Conservation (phyloP, 2,888 invertebrate genomes). For the Drosophila tripunctata region DNA sequence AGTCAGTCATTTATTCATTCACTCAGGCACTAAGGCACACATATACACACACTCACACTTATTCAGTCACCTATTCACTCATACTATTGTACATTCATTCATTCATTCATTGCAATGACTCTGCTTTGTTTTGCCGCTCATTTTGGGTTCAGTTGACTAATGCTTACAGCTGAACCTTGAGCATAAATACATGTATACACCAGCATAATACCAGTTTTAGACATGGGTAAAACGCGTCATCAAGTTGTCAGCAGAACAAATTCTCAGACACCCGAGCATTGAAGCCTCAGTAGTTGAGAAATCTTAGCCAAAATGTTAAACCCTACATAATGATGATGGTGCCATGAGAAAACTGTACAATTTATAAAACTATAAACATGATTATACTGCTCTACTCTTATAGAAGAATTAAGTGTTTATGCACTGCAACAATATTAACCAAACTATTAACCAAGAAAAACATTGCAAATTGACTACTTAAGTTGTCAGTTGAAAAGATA, state of each 20-base stretch:
- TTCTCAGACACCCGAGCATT: constrained; percentile 23
- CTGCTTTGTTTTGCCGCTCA: constrained; percentile 72
- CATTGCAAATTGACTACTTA: too few species aligned
- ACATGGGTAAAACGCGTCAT: constrained; percentile 43
- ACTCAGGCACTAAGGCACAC: constrained; percentile 38
- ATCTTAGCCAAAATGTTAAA: constrained; percentile 24
- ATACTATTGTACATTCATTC: constrained; percentile 30
- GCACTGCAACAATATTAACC: too few species aligned
- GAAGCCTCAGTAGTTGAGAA: constrained; percentile 48
- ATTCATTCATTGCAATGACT: constrained; percentile 52
- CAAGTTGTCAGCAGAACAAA: constrained; percentile 51
- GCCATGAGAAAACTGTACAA: constrained; percentile 7
- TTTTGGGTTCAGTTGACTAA: constrained; percentile 71
- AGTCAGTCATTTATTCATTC: constrained; percentile 52
- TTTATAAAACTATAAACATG: neutral
- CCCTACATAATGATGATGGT: constrained; percentile 16
- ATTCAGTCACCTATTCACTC: constrained; percentile 11
- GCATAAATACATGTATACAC: constrained; percentile 31
- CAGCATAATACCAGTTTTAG: constrained; percentile 15
- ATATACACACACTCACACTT: neutral
- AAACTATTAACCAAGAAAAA: too few species aligned
- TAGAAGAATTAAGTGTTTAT: too few species aligned
- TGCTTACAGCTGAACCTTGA: constrained; percentile 68
- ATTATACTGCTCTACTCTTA: neutral
- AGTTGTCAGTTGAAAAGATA: too few species aligned